These are phyloP conservation scores for Eristalinus sepulchralis DNA, from an alignment of 2,888 invertebrate genomes.

Conservation along the genomic window DNA sequence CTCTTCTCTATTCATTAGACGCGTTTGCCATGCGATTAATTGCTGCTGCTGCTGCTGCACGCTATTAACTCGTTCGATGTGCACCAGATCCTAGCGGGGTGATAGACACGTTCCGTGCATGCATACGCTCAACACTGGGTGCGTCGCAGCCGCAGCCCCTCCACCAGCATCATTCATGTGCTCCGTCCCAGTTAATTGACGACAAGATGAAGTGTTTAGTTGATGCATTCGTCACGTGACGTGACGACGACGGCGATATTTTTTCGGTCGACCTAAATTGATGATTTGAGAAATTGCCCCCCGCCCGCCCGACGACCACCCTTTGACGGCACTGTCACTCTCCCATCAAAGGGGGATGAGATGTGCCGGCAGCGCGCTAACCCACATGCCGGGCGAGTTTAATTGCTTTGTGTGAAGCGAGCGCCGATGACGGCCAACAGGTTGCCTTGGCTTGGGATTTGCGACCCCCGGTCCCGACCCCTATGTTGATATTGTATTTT, in stretches of 20 bases:
- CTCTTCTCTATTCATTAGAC: conserved; percentile 64
- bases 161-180: conserved; percentile 64
- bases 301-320: conserved; percentile 17
- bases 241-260: conserved; percentile 41
- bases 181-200: conserved; percentile 69
- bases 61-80: conserved; percentile 71
- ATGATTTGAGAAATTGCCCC: conserved; percentile 48
- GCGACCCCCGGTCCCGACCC: conserved; percentile 50
- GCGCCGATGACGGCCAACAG: conserved; percentile 65
- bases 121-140: conserved; percentile 37
- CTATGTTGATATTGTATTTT: conserved; percentile 68
- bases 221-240: conserved; percentile 71
- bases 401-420: conserved; percentile 64
- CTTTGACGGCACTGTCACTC: conserved; percentile 11
- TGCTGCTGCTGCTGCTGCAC: conserved; percentile 60
- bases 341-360: conserved; percentile 25
- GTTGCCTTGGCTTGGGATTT: conserved; percentile 54
- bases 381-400: conserved; percentile 61
- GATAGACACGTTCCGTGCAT: conserved; percentile 57
- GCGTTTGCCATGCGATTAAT: conserved; percentile 69
- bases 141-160: not conserved
- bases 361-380: conserved; percentile 34
- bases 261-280: conserved; percentile 63
- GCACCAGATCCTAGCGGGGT: conserved; percentile 60
- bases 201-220: conserved; percentile 67